Conservation (phyloP, 2,888 invertebrate genomes). For the Nomada fucata region DNA sequence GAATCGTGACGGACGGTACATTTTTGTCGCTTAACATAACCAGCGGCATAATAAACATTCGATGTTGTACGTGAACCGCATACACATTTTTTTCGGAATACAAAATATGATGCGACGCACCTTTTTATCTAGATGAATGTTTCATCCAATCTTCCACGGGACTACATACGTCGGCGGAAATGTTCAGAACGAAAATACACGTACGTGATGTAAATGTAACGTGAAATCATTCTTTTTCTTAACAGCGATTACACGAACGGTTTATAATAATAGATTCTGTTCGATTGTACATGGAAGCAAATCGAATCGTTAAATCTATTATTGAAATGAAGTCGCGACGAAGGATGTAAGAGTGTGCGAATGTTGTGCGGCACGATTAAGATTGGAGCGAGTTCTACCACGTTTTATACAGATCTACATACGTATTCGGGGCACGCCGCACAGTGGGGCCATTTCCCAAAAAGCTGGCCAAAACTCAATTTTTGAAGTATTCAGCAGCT, state of each 20-base stretch:
- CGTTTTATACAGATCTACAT: background rate
- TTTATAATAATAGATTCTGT: too few relatives aligned
- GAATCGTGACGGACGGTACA: background rate
- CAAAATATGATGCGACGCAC: background rate
- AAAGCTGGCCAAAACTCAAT: too few relatives aligned
- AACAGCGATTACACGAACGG: too few relatives aligned
- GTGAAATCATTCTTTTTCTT: too few relatives aligned
- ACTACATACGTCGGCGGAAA: too few relatives aligned
- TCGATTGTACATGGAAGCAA: background rate
- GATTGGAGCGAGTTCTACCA: background rate
- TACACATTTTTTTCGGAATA: background rate
- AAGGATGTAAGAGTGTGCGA: background rate
- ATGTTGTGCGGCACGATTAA: background rate
- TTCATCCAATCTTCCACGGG: too few relatives aligned
- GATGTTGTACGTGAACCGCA: background rate
- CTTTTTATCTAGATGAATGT: too few relatives aligned
- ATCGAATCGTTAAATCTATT: background rate
- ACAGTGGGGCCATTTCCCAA: too few relatives aligned
- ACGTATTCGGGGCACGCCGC: background rate
- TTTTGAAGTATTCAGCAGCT: too few relatives aligned
- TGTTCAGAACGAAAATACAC: too few relatives aligned
- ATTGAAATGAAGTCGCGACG: background rate
- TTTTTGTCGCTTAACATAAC: background rate
- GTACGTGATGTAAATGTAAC: too few relatives aligned
- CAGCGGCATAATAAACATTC: background rate